Conservation (phyloP, 2,797 vertebrate species). For the Cryptoprocta ferox region DNA sequence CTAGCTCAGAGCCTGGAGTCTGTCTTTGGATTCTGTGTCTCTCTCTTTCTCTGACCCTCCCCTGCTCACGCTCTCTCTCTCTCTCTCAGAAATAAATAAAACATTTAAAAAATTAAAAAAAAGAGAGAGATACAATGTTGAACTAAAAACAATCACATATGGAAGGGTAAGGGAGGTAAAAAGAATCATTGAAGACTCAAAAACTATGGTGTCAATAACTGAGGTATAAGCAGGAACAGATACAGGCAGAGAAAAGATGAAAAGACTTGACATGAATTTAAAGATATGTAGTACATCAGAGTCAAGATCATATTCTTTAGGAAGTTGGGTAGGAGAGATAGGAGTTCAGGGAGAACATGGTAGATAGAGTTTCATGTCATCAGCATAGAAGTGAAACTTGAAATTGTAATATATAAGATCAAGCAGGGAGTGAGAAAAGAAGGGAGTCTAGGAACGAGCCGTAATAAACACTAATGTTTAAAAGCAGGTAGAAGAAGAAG, state of each 20-base stretch:
- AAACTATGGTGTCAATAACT: neutral
- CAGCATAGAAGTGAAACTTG: neutral
- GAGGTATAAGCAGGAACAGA: slow-evolving; percentile 12
- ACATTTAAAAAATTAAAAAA: no score
- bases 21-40: no score
- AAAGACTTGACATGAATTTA: neutral
- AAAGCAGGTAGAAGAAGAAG: neutral
- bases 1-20: no score
- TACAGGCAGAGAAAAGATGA: neutral
- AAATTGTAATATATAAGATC: neutral
- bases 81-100: no score
- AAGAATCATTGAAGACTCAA: neutral
- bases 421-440: neutral
- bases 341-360: neutral
- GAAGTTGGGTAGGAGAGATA: neutral
- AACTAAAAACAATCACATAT: slow-evolving; percentile 32
- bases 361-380: neutral
- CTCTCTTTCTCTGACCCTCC: no score
- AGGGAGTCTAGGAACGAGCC: neutral
- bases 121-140: no score
- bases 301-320: neutral
- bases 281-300: neutral
- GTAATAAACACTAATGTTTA: neutral
- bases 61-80: no score
- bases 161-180: slow-evolving; percentile 1